Percentiles rank a stretch among this genome's conserved stretches.
These are phyloP conservation scores for Dascyllus trimaculatus DNA, from an alignment of 2,113 vertebrate species.

Conservation along the genomic window DNA sequence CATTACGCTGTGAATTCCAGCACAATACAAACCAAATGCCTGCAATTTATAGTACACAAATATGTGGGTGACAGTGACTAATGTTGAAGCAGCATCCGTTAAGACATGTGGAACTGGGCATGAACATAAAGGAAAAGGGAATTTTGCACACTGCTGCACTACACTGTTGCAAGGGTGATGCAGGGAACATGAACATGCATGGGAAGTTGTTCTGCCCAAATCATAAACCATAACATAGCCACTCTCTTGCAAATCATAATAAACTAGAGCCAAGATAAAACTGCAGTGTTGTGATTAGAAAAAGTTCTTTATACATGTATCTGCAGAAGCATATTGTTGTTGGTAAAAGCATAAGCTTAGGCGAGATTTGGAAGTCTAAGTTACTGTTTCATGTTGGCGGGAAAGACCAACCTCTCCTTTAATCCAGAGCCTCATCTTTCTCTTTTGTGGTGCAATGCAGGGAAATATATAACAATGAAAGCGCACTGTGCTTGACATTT, in stretches of 20 bases:
- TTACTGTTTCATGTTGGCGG: slow-evolving; percentile 6
- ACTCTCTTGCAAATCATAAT: neutral
- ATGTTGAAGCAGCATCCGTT: slow-evolving; percentile 1
- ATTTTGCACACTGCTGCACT: neutral
- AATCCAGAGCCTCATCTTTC: neutral
- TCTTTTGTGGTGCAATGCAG: slow-evolving; percentile 9
- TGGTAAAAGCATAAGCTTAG: slow-evolving; percentile 2
- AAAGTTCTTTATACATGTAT: neutral
- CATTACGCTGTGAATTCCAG: slow-evolving; percentile 1
- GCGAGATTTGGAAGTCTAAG: slow-evolving; percentile 2
- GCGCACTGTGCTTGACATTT: slow-evolving; percentile 1
- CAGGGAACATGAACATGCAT: neutral
- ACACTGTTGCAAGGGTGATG: slow-evolving; percentile 1
- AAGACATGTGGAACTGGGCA: neutral
- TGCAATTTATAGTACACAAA: neutral
- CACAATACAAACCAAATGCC: slow-evolving; percentile 2
- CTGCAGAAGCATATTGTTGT: neutral
- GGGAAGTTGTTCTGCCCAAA: neutral
- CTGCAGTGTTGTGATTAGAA: neutral
- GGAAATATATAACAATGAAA: neutral
- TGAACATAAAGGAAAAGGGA: slow-evolving; percentile 9
- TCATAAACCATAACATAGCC: neutral
- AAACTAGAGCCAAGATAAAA: neutral
- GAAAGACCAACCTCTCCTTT: neutral
- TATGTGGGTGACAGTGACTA: slow-evolving; percentile 21